A percentile compares a stretch with the other conserved stretches of the same genome.
Conservation (phyloP, 1,140 invertebrate genomes). For the Panagrolaimus sp. region DNA sequence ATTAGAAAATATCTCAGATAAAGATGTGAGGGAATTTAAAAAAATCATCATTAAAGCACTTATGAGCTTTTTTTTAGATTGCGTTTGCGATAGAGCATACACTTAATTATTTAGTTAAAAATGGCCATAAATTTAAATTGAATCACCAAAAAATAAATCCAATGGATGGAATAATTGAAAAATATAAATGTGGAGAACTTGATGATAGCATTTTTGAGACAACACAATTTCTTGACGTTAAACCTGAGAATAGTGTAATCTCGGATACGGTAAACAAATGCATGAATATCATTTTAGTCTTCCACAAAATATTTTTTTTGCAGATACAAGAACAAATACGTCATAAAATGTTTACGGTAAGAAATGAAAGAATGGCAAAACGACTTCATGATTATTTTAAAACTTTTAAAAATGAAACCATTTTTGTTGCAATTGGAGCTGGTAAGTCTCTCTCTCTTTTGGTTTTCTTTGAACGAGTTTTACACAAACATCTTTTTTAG, state of each 20-base stretch:
- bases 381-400: not conserved
- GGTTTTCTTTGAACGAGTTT: not conserved
- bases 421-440: constrained; percentile 7
- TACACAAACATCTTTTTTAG: not conserved
- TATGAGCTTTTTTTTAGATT: not conserved
- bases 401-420: not conserved
- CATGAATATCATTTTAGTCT: too few relatives aligned
- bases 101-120: not conserved
- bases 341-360: not conserved
- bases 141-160: not conserved
- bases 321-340: constrained; percentile 10
- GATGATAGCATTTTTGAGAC: constrained; percentile 12
- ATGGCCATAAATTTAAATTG: not conserved
- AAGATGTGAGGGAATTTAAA: not conserved
- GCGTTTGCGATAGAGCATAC: not conserved
- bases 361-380: constrained; percentile 9
- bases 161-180: not conserved
- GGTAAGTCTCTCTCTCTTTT: not conserved
- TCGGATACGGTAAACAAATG: not conserved
- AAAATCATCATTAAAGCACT: not conserved
- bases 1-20: not conserved
- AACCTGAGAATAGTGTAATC: not conserved
- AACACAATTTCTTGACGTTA: not conserved
- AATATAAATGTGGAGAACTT: constrained; percentile 5
- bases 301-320: not conserved